phyloP scores from a whole-genome alignment of 2,888 invertebrate genomes.

The Galeruca laticollis region DNA sequence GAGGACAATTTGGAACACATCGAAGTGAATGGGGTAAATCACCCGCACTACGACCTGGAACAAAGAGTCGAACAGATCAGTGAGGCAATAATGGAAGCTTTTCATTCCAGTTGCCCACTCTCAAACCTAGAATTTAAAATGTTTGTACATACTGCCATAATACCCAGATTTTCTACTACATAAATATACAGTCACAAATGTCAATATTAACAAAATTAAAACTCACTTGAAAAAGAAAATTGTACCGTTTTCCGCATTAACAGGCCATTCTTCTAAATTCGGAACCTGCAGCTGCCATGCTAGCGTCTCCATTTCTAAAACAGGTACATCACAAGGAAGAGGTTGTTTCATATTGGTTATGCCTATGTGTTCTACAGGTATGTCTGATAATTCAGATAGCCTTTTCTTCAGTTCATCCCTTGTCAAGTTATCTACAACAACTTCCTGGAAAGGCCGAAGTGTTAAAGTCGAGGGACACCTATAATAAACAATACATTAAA shows the following conservation, averaged over 20 bases:
- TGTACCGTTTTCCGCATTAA: slow-evolving; percentile 73
- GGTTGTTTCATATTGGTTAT: slow-evolving; percentile 72
- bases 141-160: neutral
- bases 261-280: slow-evolving; percentile 70
- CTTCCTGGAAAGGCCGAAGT: slow-evolving; percentile 71
- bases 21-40: no score
- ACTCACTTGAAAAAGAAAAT: slow-evolving; percentile 77
- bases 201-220: slow-evolving; percentile 18
- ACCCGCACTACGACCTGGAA: no score
- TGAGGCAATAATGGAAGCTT: no score
- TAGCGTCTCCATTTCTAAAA: slow-evolving; percentile 72
- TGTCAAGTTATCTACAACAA: slow-evolving; percentile 69
- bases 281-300: slow-evolving; percentile 73
- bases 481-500: neutral
- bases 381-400: slow-evolving; percentile 70
- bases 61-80: no score
- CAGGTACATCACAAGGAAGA: slow-evolving; percentile 76
- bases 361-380: slow-evolving; percentile 74
- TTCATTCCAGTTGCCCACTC: no score
- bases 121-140: no score
- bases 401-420: slow-evolving; percentile 68
- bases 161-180: neutral
- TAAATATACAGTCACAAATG: neutral
- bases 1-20: no score
- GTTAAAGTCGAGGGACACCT: slow-evolving; percentile 69